Conservation (phyloP, 2,888 invertebrate species). For the Drosophila subsilvestris region DNA sequence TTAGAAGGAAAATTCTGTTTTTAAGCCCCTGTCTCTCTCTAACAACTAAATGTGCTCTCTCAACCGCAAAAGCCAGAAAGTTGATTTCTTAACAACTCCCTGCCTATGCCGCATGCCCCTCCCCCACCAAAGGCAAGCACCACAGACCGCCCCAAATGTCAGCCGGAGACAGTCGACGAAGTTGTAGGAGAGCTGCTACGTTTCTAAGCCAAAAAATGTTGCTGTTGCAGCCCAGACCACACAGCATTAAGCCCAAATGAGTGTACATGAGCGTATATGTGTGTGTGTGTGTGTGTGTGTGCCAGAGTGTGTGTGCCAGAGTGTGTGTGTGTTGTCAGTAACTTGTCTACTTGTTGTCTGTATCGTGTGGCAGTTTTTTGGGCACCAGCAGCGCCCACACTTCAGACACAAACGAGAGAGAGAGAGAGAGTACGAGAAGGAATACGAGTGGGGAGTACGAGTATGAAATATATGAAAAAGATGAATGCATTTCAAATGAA, state of each 20-base stretch:
- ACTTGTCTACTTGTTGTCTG: conserved; percentile 72
- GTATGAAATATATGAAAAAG: conserved; percentile 45
- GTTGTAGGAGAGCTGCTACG: conserved; percentile 18
- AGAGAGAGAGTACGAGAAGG: conserved; percentile 2
- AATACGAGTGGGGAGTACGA: conserved; percentile 13
- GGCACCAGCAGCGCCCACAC: conserved; percentile 28
- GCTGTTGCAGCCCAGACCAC: conserved; percentile 49
- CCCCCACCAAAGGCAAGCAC: neutral
- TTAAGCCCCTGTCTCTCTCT: conserved; percentile 62
- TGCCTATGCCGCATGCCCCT: neutral
- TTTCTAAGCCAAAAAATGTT: conserved; percentile 53
- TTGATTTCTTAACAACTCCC: conserved; percentile 69
- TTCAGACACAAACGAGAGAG: conserved; percentile 46
- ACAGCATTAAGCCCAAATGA: conserved; percentile 61
- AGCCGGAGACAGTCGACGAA: conserved; percentile 32
- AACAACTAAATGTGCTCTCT: conserved; percentile 56
- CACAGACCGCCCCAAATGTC: conserved; percentile 63
- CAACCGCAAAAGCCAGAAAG: conserved; percentile 74
- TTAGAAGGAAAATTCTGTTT: conserved; percentile 72
- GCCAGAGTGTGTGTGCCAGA: conserved; percentile 10
- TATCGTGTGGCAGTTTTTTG: conserved; percentile 63
- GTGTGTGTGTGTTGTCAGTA: conserved; percentile 58
- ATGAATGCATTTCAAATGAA: conserved; percentile 76
- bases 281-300: neutral
- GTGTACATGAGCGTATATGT: conserved; percentile 15